phyloP scores from a whole-genome alignment of 2,888 invertebrate genomes.

The Ceramica pisi region DNA sequence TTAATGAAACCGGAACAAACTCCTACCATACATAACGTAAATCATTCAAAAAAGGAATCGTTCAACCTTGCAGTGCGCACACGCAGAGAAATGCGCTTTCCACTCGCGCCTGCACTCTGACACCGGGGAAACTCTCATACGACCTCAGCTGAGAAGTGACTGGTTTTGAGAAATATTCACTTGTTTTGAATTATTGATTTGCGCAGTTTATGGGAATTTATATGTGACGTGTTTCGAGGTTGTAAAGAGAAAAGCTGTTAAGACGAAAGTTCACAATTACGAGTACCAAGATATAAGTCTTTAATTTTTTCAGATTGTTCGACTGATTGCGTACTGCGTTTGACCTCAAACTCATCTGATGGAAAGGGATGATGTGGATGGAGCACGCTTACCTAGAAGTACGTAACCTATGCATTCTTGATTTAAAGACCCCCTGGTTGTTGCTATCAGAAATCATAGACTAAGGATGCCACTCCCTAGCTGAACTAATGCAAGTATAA shows the following conservation, averaged over 20 bases:
- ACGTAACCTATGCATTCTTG: too few species aligned
- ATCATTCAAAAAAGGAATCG: conserved; percentile 49
- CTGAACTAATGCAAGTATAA: too few species aligned
- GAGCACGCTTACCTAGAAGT: too few species aligned
- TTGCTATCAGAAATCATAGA: too few species aligned
- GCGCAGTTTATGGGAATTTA: conserved; percentile 23
- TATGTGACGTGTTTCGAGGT: neutral
- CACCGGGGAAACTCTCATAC: conserved; percentile 67
- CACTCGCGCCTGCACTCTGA: conserved; percentile 82
- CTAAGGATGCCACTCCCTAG: too few species aligned
- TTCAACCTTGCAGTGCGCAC: conserved; percentile 56
- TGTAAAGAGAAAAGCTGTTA: neutral
- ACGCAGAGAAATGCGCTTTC: conserved; percentile 83
- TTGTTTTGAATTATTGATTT: conserved; percentile 57
- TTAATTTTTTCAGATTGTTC: neutral
- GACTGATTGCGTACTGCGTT: neutral
- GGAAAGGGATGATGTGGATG: too few species aligned
- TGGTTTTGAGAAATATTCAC: conserved; percentile 57
- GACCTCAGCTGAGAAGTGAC: conserved; percentile 52
- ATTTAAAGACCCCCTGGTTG: too few species aligned
- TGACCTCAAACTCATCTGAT: too few species aligned
- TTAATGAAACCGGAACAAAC: conserved; percentile 53
- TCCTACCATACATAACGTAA: conserved; percentile 31
- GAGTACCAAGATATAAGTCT: neutral
- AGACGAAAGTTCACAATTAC: neutral